These are phyloP conservation scores for Parazoanthus darwini DNA, from an alignment of 92 coral and sea anemone species.

Conservation along the genomic window DNA sequence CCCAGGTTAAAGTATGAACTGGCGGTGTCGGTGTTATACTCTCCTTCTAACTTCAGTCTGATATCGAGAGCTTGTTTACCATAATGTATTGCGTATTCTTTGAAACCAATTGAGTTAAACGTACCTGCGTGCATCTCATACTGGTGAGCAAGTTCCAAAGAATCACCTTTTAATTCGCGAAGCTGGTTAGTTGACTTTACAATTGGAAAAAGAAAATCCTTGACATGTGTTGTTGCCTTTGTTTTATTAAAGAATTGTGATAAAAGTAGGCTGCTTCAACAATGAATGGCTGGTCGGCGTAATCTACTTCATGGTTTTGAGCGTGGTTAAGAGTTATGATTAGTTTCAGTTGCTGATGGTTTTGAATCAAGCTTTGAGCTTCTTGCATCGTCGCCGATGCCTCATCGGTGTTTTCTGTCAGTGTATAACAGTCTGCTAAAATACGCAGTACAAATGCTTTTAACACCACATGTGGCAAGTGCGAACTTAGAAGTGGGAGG, in stretches of 20 bases:
- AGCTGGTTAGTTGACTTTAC: background rate
- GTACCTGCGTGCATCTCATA: background rate
- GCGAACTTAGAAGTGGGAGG: background rate
- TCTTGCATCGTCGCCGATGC: background rate
- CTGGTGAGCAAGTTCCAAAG: background rate
- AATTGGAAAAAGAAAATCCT: background rate
- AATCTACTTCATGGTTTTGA: background rate
- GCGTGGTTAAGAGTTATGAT: background rate
- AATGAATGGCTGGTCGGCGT: background rate
- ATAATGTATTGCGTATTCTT: background rate
- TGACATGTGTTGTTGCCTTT: background rate
- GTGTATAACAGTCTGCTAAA: background rate
- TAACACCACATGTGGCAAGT: background rate
- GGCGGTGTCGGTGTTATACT: slow-evolving; percentile 30
- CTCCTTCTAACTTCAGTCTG: slow-evolving; percentile 27
- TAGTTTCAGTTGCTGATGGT: background rate
- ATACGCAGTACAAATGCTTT: background rate
- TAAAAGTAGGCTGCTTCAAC: background rate
- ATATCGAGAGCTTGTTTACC: slow-evolving; percentile 31
- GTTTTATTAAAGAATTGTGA: background rate
- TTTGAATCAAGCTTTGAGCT: background rate
- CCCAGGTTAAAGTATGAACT: slow-evolving; percentile 35
- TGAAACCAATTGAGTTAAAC: background rate
- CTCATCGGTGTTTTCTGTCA: background rate
- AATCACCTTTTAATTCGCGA: background rate